Conservation (phyloP, 2,113 vertebrate species). For the Climacteris rufus region DNA sequence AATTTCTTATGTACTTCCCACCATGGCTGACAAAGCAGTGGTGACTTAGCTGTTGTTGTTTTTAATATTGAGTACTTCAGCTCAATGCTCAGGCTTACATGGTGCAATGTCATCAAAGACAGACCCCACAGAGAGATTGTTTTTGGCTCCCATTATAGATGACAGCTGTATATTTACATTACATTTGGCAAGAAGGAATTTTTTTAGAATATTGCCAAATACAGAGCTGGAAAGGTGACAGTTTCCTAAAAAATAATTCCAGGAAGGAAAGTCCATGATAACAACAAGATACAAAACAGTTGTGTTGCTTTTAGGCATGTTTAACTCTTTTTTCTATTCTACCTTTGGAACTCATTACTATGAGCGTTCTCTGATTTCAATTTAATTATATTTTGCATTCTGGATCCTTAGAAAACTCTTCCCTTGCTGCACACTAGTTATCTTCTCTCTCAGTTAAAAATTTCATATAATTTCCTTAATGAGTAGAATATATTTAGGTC, state of each 20-base stretch:
- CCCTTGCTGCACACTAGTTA: background rate
- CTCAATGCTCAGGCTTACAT: background rate
- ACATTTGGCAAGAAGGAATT: background rate
- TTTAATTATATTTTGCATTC: background rate
- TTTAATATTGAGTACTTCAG: background rate
- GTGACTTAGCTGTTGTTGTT: background rate
- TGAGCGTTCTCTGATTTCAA: background rate
- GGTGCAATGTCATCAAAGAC: background rate
- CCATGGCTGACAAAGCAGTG: background rate
- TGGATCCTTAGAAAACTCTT: background rate
- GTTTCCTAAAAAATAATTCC: conserved; percentile 56
- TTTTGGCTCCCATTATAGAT: background rate
- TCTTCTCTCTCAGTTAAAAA: background rate
- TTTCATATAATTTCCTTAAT: background rate
- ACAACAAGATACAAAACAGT: conserved; percentile 12
- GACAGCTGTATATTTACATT: conserved; percentile 21
- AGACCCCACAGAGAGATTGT: background rate
- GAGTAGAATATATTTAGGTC: background rate
- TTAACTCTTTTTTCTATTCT: conserved; percentile 10
- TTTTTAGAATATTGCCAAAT: conserved; percentile 31
- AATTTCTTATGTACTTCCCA: background rate
- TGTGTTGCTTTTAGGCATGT: background rate
- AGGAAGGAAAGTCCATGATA: conserved; percentile 53
- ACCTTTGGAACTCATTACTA: background rate
- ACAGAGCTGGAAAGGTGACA: conserved; percentile 35